Evolutionary conservation across 2,888 invertebrate species (phyloP).

Genomic region (Pimpla rufipes): DNA sequence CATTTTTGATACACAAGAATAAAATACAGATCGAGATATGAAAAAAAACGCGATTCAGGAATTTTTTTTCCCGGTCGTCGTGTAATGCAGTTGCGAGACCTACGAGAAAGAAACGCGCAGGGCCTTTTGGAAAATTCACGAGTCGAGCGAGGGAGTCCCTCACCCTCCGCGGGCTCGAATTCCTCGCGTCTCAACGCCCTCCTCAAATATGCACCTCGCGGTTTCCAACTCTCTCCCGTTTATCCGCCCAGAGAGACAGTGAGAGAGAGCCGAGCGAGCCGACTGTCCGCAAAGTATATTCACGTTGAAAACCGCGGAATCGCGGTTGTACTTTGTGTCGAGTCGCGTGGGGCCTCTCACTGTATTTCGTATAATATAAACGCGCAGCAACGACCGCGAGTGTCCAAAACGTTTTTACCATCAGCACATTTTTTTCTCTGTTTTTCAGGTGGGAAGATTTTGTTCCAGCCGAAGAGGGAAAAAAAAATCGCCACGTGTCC

Average conservation of each 20-base stretch:
- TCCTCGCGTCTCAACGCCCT: slow-evolving; percentile 67
- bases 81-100: slow-evolving; percentile 6
- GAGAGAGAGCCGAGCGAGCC: not conserved
- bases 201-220: slow-evolving; percentile 70
- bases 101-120: not conserved
- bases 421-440: slow-evolving; percentile 15
- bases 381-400: not conserved
- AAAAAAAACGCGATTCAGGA: not conserved
- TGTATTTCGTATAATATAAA: too few relatives aligned
- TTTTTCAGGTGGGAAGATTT: slow-evolving; percentile 39
- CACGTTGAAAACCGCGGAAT: slow-evolving; percentile 62
- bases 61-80: not conserved
- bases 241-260: slow-evolving; percentile 64
- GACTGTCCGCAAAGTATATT: slow-evolving; percentile 67
- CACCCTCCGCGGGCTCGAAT: slow-evolving; percentile 47
- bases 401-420: slow-evolving; percentile 54
- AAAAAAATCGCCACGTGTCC: not conserved
- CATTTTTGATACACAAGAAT: too few relatives aligned
- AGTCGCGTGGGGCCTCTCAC: slow-evolving; percentile 29
- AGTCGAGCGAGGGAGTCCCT: slow-evolving; percentile 34
- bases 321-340: slow-evolving; percentile 66
- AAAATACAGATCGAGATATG: too few relatives aligned
- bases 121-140: slow-evolving; percentile 35
- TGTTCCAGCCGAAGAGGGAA: slow-evolving; percentile 47
- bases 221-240: slow-evolving; percentile 66